These are phyloP conservation scores for Eupeodes latifasciatus DNA, from an alignment of 2,888 invertebrate species.

Conservation along the genomic window DNA sequence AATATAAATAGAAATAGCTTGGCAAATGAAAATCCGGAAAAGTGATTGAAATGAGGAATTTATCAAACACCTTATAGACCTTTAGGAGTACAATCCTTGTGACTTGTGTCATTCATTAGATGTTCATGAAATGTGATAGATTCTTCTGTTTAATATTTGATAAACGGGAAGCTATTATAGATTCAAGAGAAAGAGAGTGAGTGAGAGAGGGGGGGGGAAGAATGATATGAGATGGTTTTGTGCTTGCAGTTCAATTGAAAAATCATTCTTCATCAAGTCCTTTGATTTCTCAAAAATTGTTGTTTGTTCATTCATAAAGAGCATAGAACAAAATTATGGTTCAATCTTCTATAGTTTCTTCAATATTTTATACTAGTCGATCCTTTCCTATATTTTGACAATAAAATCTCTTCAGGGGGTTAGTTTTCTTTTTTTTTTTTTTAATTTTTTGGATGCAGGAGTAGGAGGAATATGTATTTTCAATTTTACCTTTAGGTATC, in stretches of 20 bases:
- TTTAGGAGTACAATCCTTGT: not conserved
- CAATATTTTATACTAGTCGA: not conserved
- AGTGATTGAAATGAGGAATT: slow-evolving; percentile 31
- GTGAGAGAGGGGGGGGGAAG: too few relatives aligned
- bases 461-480: not conserved
- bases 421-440: not conserved
- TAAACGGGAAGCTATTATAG: slow-evolving; percentile 2
- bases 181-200: not conserved
- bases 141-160: slow-evolving; percentile 7
- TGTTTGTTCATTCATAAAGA: too few relatives aligned
- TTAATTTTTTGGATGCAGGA: too few relatives aligned
- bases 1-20: not conserved
- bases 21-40: slow-evolving; percentile 35
- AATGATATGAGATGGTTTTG: not conserved
- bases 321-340: not conserved
- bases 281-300: slow-evolving; percentile 6
- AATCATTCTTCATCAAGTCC: too few relatives aligned
- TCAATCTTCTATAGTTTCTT: not conserved
- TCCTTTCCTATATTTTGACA: slow-evolving; percentile 6
- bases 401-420: not conserved
- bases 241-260: slow-evolving; percentile 4
- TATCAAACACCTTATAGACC: slow-evolving; percentile 12
- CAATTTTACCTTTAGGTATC: slow-evolving; percentile 25
- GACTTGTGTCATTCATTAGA: slow-evolving; percentile 21
- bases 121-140: slow-evolving; percentile 20